A percentile compares a stretch with the other conserved stretches of the same genome.
These are phyloP conservation scores for Bucorvus abyssinicus DNA, from an alignment of 2,797 vertebrate species.

Conservation along the genomic window DNA sequence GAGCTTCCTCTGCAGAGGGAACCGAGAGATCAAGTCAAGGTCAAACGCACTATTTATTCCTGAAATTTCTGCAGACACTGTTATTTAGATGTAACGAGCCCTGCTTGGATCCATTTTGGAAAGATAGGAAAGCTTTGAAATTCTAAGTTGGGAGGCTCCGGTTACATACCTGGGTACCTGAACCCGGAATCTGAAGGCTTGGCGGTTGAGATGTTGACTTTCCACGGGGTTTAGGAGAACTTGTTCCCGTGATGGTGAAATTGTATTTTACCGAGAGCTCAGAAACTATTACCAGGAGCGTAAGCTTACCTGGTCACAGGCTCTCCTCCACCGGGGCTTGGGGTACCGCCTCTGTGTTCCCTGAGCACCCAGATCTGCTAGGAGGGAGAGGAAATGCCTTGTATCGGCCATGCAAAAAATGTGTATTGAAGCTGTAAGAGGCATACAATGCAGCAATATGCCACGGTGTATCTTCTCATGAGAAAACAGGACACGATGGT, in stretches of 20 bases:
- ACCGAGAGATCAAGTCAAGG: slow-evolving; percentile 49
- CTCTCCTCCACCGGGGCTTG: neutral
- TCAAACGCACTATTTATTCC: slow-evolving; percentile 59
- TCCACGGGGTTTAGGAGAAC: neutral
- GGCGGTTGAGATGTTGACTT: slow-evolving; percentile 46
- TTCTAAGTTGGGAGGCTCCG: neutral
- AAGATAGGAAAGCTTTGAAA: slow-evolving; percentile 53
- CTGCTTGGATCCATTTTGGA: slow-evolving; percentile 43
- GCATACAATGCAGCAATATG: neutral
- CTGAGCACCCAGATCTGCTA: neutral
- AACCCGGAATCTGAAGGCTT: slow-evolving; percentile 42
- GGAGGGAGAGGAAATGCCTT: neutral
- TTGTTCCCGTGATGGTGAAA: slow-evolving; percentile 1
- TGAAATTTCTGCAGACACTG: slow-evolving; percentile 63
- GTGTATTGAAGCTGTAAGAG: neutral
- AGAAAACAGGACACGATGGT: neutral
- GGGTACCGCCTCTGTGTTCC: neutral
- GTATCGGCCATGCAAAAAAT: neutral
- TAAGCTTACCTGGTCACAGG: neutral
- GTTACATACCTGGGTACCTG: slow-evolving; percentile 46
- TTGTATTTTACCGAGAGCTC: slow-evolving; percentile 4
- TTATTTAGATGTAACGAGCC: slow-evolving; percentile 61
- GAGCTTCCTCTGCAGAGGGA: slow-evolving; percentile 57
- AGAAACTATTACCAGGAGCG: neutral
- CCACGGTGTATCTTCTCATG: neutral